Evolutionary conservation across 35 echinoderm and acorn worm species (phyloP).

Genomic region (Apostichopus parvimensis): DNA sequence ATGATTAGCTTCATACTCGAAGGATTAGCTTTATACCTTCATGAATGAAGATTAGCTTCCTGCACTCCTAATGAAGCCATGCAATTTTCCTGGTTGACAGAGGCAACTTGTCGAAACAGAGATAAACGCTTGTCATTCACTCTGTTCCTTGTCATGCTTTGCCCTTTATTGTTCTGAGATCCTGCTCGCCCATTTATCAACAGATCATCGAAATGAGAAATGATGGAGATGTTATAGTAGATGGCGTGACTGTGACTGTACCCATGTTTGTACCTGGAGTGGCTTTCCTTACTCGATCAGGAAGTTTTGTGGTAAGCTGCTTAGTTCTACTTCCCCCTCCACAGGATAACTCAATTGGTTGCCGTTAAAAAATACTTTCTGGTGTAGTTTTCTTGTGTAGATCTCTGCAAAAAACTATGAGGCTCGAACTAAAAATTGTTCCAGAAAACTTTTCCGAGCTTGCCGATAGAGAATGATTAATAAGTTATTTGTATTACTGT

Average conservation of each 20-base stretch:
- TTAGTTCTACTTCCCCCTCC: too few relatives aligned
- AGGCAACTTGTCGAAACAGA: not conserved
- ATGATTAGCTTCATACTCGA: too few relatives aligned
- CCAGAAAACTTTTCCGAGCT: too few relatives aligned
- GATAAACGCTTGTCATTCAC: not conserved
- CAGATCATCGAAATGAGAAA: not conserved
- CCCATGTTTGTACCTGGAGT: slow-evolving; percentile 19
- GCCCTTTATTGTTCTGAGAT: not conserved
- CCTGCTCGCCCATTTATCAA: too few relatives aligned
- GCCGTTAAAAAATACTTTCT: too few relatives aligned
- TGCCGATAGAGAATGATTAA: too few relatives aligned
- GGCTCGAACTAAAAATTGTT: too few relatives aligned
- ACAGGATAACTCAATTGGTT: too few relatives aligned
- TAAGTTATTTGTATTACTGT: too few relatives aligned
- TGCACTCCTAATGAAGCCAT: not conserved
- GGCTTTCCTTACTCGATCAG: not conserved
- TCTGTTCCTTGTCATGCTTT: not conserved
- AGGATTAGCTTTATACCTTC: not conserved
- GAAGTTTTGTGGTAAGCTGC: slow-evolving; percentile 1
- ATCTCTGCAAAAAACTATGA: too few relatives aligned
- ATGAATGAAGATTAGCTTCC: not conserved
- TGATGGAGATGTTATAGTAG: not conserved
- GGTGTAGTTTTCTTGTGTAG: too few relatives aligned
- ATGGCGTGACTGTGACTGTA: slow-evolving; percentile 19
- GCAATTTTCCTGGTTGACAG: not conserved